phyloP scores from a whole-genome alignment of 1,140 invertebrate species.

The Bilobella aurantiaca region DNA sequence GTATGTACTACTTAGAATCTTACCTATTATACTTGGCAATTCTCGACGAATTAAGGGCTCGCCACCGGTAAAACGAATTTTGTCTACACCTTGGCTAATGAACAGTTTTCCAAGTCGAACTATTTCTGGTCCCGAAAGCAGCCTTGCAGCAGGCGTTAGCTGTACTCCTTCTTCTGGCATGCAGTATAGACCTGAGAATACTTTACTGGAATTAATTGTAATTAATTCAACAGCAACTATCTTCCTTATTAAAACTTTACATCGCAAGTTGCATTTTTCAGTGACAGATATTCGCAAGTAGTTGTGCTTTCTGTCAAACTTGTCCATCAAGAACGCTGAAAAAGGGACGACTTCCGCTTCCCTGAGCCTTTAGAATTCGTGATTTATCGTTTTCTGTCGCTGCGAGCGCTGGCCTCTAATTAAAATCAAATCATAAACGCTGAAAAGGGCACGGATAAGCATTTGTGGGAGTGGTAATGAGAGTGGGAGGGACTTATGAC shows the following conservation, averaged over 20 bases:
- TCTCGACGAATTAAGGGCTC: conserved; percentile 87
- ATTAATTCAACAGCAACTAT: conserved; percentile 17
- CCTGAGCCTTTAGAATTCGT: not conserved
- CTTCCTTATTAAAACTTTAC: conserved; percentile 50
- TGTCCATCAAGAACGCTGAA: conserved; percentile 53
- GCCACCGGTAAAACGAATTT: conserved; percentile 91
- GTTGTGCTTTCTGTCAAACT: conserved; percentile 75
- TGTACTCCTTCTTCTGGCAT: conserved; percentile 91
- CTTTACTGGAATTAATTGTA: conserved; percentile 24
- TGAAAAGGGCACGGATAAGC: too few species aligned
- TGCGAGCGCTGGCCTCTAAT: too few species aligned
- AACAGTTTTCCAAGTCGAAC: conserved; percentile 68
- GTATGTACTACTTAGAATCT: not conserved
- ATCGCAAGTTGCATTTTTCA: conserved; percentile 91
- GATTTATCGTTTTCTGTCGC: too few species aligned
- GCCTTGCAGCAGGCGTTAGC: conserved; percentile 57
- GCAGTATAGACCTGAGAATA: conserved; percentile 70
- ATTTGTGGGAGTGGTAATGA: too few species aligned
- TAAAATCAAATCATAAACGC: too few species aligned
- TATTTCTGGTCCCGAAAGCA: conserved; percentile 79
- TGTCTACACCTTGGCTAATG: conserved; percentile 76
- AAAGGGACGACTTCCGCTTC: conserved; percentile 15
- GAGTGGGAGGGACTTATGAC: too few species aligned
- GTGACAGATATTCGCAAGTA: conserved; percentile 93
- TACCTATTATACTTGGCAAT: conserved; percentile 69